Evolutionary conservation across 2,113 vertebrate species (phyloP), one percentile per base, ranked within the genome.

Genomic region (Hipposideros armiger): DNA sequence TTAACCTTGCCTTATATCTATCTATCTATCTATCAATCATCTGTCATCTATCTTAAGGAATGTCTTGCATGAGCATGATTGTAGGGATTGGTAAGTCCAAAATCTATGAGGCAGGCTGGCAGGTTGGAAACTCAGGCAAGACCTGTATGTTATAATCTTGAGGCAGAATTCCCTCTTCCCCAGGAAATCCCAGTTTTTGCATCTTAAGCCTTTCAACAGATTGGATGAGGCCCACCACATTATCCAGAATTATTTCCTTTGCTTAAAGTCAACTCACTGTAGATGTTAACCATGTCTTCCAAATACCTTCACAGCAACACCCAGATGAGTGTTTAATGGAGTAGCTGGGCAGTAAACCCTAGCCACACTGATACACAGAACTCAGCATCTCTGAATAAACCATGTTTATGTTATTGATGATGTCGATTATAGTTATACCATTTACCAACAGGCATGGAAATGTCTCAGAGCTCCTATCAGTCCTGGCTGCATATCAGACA

Each of bases 321-420:
- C 7, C 5, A 0, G 40, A 11, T 40, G 19, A 17, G 28, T 30
- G n/a, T 28, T 50, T 32, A 52, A 47, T 45, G 10, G 30, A 24
- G 5, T 42, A 30, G 7, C 45, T 7, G 32, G 32, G 30, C 19
- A 22, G 13, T 20, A 10, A 24, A 45, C 40, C 11, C 7, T 1
- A 20, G 30, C 42, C 32, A 80, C 11, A 5, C 10, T 19, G 47
- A 66, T 14, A n/a, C 22, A 11, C 2, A 32, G 60, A 30, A 52
- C 22, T 36, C 15, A n/a, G 17, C 3, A 7, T 45, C 28, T 7
- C 14, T 11, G 20, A 15, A 30, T 2, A 78, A 24, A 7, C 47
- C 24, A 8, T 0, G 1, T 4, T 54, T 73, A n/a, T 2, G 19
- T 13, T 13, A 11, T 2, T 58, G 28, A 72, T 3, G 8, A 2